Evolutionary conservation across 2,113 vertebrate species (phyloP).

Genomic region (Hemicordylus capensis): DNA sequence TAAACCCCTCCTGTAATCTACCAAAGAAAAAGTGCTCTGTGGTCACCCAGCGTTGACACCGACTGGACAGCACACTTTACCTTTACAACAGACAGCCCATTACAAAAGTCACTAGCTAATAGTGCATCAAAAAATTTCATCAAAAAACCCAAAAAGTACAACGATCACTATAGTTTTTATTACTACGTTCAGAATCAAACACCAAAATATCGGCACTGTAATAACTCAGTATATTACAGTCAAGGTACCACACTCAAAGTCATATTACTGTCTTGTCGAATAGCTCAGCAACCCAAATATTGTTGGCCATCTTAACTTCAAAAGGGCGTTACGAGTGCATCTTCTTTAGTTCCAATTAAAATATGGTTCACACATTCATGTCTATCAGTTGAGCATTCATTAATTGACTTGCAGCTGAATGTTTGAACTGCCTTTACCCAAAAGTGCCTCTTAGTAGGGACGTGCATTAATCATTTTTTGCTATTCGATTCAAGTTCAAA

Average conservation of each 20-base stretch:
- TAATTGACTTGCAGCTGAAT: not conserved
- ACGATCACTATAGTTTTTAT: constrained; percentile 7
- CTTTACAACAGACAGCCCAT: constrained; percentile 49
- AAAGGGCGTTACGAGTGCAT: not conserved
- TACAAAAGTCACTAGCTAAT: constrained; percentile 32
- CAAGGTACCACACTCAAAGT: not conserved
- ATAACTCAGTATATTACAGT: constrained; percentile 9
- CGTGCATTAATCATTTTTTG: too few relatives aligned
- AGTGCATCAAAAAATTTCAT: constrained; percentile 21
- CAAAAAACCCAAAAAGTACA: constrained; percentile 15
- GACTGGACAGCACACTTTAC: too few relatives aligned
- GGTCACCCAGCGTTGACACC: too few relatives aligned
- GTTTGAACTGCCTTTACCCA: not conserved
- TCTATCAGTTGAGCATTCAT: not conserved
- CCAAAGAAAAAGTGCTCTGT: too few relatives aligned
- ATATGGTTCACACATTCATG: not conserved
- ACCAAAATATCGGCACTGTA: not conserved
- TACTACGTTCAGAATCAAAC: not conserved
- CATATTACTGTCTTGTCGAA: constrained; percentile 19
- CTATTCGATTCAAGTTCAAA: too few relatives aligned
- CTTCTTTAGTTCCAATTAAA: not conserved
- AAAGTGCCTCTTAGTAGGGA: too few relatives aligned
- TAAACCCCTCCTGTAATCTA: too few relatives aligned
- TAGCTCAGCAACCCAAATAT: constrained; percentile 7
- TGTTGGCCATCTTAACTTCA: constrained; percentile 5